Base-by-base conservation (phyloP, 2,113 vertebrate species). In the Nettapus auritus region DNA sequence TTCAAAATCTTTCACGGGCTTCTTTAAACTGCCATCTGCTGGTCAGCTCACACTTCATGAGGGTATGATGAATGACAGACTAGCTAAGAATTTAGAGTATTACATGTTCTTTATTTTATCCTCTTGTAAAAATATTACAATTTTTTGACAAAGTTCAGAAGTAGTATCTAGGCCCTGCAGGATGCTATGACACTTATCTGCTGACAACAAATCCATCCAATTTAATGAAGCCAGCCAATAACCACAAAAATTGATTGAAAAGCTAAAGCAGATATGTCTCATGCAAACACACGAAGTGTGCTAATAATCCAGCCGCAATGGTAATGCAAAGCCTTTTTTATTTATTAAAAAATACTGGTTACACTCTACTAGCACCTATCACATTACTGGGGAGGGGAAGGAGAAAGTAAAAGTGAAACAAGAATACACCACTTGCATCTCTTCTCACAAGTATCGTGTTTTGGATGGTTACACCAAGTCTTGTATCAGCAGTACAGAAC, bases 11-110 rank as follows among this genome's bases (percentile, higher is more conserved):
- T 86, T 86, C 83, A 68, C 31, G 56, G 80, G 66, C 66, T 95
- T 93, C 86, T 96, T 92, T 87, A 64, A 94, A 79, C 77, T 94
- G 92, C 94, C 92, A 94, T 79, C 92, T 96, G 92, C 92, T 95
- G 92, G 96, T 86, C 92, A 96, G 73, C 83, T 93, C 86, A 79
- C 28, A 55, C 50, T 88, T 82, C 42, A 50, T 26, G 31, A 71
- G 40, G 48, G 15, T 53, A 80, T 5, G 59, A 91, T 14, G 83
- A 92, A 96, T 0, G 9, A 88, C 50, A 86, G 55, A 33, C 88
- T 90, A 91, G 60, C 91, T 95, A 88, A 66, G 38, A 56, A 60
- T 56, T 81, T 4, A 79, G n/a, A 91, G 26, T 16, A 36, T 78
- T 56, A 21, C 23, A 66, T n/a, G 42, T 55, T 70, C 68, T 95